These are phyloP conservation scores for Drosophila pandora DNA, from an alignment of 1,140 invertebrate genomes.

Conservation along the genomic window DNA sequence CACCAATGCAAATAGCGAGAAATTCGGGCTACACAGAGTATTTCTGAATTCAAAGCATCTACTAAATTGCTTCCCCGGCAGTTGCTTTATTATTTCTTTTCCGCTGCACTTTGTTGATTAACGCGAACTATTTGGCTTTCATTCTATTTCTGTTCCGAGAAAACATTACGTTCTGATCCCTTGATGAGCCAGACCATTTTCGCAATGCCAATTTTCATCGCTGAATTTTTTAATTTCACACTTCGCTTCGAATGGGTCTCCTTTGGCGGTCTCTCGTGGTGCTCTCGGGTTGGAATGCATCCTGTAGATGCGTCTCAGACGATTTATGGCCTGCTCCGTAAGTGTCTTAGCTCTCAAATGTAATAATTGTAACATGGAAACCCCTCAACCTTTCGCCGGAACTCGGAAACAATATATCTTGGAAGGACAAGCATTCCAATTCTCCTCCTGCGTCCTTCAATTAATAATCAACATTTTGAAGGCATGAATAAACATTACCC, in stretches of 20 bases:
- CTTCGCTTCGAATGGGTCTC: conserved; percentile 45
- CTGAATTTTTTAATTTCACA: conserved; percentile 73
- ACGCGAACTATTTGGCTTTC: conserved; percentile 25
- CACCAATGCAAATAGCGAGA: conserved; percentile 23
- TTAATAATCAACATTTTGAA: conserved; percentile 64
- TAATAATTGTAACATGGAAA: conserved; percentile 37
- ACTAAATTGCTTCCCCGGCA: conserved; percentile 18
- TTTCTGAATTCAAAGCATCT: conserved; percentile 8
- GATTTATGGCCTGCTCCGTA: conserved; percentile 15
- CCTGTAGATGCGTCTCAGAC: neutral
- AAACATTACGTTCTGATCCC: conserved; percentile 39
- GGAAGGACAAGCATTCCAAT: neutral
- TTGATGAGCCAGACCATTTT: conserved; percentile 19
- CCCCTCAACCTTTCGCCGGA: conserved; percentile 5
- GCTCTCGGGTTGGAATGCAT: neutral
- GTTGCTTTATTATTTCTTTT: conserved; percentile 10
- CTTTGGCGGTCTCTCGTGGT: neutral
- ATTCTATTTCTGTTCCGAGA: conserved; percentile 11
- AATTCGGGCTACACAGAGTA: conserved; percentile 10
- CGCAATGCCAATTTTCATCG: conserved; percentile 41
- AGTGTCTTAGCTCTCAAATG: conserved; percentile 12
- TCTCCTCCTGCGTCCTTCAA: conserved; percentile 47
- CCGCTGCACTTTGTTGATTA: conserved; percentile 53
- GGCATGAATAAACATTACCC: conserved; percentile 13
- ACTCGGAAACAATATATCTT: conserved; percentile 13